A percentile compares a stretch with the other conserved stretches of the same genome.
These are phyloP conservation scores for Malthinus seriepunctatus DNA, from an alignment of 2,888 invertebrate species.

Conservation along the genomic window DNA sequence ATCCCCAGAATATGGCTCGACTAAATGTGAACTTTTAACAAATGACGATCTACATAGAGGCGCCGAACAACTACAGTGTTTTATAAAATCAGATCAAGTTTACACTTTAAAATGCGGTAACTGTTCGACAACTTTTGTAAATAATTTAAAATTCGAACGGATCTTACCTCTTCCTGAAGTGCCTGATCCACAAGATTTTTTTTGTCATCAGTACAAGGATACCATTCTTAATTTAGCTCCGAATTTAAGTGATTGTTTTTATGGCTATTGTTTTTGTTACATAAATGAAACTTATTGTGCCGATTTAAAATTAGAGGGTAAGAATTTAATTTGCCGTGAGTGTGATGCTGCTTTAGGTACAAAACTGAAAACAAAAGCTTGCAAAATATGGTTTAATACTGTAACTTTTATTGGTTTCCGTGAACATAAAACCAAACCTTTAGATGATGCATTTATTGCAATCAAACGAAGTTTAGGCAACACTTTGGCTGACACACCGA, in stretches of 20 bases:
- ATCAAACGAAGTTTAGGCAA: constrained; percentile 59
- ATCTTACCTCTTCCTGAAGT: constrained; percentile 65
- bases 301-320: constrained; percentile 53
- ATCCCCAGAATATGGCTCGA: constrained; percentile 39
- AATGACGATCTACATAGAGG: too few relatives aligned
- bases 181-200: constrained; percentile 67
- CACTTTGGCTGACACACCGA: constrained; percentile 59
- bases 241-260: constrained; percentile 61
- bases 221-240: constrained; percentile 51
- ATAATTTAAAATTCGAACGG: constrained; percentile 58
- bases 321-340: constrained; percentile 60
- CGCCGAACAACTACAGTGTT: constrained; percentile 35
- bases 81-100: constrained; percentile 55
- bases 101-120: constrained; percentile 56
- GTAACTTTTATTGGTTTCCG: constrained; percentile 50
- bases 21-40: constrained; percentile 44
- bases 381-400: constrained; percentile 64
- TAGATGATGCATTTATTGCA: constrained; percentile 60
- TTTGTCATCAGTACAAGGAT: constrained; percentile 60
- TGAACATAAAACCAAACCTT: constrained; percentile 25
- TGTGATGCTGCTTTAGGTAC: constrained; percentile 64
- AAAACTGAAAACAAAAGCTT: constrained; percentile 48
- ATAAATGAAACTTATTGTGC: constrained; percentile 50
- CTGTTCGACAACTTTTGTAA: constrained; percentile 43
- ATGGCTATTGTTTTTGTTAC: constrained; percentile 61